phyloP scores from a whole-genome alignment of 2,113 vertebrate species.

The Nicator chloris region DNA sequence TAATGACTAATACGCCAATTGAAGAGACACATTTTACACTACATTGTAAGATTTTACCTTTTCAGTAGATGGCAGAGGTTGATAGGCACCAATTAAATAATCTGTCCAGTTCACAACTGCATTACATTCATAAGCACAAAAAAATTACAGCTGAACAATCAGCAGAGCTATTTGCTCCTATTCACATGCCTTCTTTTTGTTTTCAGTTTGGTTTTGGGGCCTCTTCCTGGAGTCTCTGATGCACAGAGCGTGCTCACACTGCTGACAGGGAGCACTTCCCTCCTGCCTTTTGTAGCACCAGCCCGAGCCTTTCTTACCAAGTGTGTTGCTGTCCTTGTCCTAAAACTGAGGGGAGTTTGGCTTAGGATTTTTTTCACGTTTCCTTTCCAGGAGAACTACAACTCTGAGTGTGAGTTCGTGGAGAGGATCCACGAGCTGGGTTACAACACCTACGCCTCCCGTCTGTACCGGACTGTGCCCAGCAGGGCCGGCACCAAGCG shows the following conservation, averaged over 20 bases:
- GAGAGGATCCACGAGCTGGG: slow-evolving; percentile 95
- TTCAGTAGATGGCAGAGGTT: neutral
- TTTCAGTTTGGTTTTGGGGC: neutral
- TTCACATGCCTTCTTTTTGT: neutral
- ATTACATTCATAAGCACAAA: neutral
- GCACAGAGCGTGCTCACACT: neutral
- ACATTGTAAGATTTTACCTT: neutral
- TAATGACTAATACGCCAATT: neutral
- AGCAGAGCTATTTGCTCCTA: neutral
- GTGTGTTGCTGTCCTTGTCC: rapidly evolving
- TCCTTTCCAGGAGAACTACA: slow-evolving; percentile 84
- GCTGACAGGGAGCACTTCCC: neutral
- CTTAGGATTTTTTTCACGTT: neutral
- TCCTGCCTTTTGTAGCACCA: neutral
- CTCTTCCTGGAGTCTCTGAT: neutral
- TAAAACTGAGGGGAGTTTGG: neutral
- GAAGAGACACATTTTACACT: neutral
- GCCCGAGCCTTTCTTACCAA: neutral
- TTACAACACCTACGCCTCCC: slow-evolving; percentile 94
- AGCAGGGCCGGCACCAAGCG: slow-evolving; percentile 52
- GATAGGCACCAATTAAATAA: neutral
- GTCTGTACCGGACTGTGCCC: slow-evolving; percentile 82
- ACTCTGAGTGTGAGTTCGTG: slow-evolving; percentile 91
- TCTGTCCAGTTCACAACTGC: neutral
- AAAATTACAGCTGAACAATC: neutral